A percentile compares a stretch with the other conserved stretches of the same genome.
Evolutionary conservation across 2,797 vertebrate genomes (phyloP).

Genomic region (Paguma larvata): DNA sequence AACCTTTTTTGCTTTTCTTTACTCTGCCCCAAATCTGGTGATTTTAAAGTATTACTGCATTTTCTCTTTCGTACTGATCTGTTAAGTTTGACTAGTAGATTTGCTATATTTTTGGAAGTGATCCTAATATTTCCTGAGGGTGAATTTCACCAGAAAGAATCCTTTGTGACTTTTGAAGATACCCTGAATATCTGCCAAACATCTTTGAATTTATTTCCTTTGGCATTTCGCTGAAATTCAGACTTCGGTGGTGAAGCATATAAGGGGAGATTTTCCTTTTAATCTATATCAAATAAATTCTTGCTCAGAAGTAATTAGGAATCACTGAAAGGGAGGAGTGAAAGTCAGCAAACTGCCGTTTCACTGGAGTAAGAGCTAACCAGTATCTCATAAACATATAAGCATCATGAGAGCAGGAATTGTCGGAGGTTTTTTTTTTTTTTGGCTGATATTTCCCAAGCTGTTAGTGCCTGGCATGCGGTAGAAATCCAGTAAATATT

Average conservation of each 20-base stretch:
- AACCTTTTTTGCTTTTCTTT: slow-evolving; percentile 41
- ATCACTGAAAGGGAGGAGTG: slow-evolving; percentile 5
- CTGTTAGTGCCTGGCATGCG: slow-evolving; percentile 15
- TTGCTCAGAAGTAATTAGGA: slow-evolving; percentile 48
- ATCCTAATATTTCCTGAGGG: slow-evolving; percentile 10
- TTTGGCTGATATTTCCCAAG: neutral
- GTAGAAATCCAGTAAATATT: neutral
- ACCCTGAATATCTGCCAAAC: slow-evolving; percentile 6
- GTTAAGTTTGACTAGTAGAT: slow-evolving; percentile 53
- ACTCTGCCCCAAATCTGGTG: neutral
- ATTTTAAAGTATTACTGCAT: slow-evolving; percentile 43
- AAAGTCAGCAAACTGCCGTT: neutral
- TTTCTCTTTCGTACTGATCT: slow-evolving; percentile 58
- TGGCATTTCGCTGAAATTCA: slow-evolving; percentile 40
- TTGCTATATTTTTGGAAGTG: slow-evolving; percentile 44
- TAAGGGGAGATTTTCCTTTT: slow-evolving; percentile 39
- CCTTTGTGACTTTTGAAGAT: neutral
- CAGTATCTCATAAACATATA: neutral
- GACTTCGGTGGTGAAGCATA: neutral
- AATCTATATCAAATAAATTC: slow-evolving; percentile 19
- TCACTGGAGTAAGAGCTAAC: neutral
- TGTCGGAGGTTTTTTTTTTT: neutral
- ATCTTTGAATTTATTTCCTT: slow-evolving; percentile 51
- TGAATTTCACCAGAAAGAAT: slow-evolving; percentile 60
- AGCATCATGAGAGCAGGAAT: neutral